phyloP scores from a whole-genome alignment of 2,797 vertebrate genomes.

The Nyctalus aviator region DNA sequence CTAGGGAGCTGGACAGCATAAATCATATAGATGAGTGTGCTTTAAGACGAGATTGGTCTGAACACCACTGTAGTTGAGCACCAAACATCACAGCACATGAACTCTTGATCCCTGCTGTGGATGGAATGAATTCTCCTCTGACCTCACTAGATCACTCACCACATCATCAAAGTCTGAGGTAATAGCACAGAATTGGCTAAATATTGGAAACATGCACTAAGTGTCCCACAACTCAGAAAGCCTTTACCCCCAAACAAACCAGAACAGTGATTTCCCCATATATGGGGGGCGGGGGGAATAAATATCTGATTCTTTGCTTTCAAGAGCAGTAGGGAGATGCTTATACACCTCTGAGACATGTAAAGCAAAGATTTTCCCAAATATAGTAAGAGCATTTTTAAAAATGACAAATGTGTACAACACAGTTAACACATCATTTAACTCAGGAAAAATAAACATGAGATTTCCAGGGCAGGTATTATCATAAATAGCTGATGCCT shows the following conservation, averaged over 20 bases:
- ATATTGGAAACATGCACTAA: background rate
- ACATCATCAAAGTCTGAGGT: background rate
- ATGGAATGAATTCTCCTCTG: background rate
- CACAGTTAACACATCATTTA: background rate
- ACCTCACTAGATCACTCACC: background rate
- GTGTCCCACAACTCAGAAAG: background rate
- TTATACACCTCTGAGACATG: background rate
- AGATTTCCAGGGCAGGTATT: background rate
- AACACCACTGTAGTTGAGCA: background rate
- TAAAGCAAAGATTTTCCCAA: background rate
- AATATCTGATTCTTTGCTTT: background rate
- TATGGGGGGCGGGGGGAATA: background rate
- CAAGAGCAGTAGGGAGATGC: background rate
- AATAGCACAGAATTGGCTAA: background rate
- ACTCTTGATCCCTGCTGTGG: background rate
- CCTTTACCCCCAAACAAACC: background rate
- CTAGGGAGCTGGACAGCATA: background rate
- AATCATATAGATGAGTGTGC: background rate
- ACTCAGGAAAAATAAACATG: conserved; percentile 34
- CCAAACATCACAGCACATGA: too few relatives aligned
- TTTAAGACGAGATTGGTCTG: background rate
- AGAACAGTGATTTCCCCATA: background rate
- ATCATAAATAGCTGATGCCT: background rate
- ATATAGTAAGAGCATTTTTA: background rate
- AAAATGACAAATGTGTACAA: background rate